phyloP scores from a whole-genome alignment of 2,113 vertebrate genomes.

The Phrynosoma platyrhinos region DNA sequence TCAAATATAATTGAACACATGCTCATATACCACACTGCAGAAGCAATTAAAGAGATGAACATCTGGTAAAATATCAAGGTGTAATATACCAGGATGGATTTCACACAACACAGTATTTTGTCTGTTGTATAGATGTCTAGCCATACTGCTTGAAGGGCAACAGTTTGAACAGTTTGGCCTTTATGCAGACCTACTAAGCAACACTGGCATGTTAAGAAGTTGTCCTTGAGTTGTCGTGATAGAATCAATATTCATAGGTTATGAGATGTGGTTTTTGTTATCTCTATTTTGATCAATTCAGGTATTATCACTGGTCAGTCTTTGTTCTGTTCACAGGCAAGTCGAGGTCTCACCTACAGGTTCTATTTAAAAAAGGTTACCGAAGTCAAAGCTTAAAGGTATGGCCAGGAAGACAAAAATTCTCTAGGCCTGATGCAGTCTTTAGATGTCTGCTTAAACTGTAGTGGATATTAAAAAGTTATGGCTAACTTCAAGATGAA shows the following conservation, averaged over 20 bases:
- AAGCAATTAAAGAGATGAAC: slow-evolving; percentile 28
- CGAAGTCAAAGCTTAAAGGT: slow-evolving; percentile 35
- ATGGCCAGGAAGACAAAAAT: slow-evolving; percentile 45
- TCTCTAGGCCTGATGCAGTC: slow-evolving; percentile 52
- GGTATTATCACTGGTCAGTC: slow-evolving; percentile 32
- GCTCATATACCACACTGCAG: not conserved
- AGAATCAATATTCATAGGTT: not conserved
- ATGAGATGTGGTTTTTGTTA: slow-evolving; percentile 33
- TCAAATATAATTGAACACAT: slow-evolving; percentile 30
- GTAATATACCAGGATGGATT: slow-evolving; percentile 2
- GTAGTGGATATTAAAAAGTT: slow-evolving; percentile 68
- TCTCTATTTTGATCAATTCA: not conserved
- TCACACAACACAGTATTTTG: not conserved
- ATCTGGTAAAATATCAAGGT: slow-evolving; percentile 13
- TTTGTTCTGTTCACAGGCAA: slow-evolving; percentile 22
- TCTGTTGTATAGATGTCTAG: not conserved
- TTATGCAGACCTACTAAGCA: slow-evolving; percentile 50
- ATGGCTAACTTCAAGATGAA: slow-evolving; percentile 74
- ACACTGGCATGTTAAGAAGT: slow-evolving; percentile 30
- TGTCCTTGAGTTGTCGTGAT: not conserved
- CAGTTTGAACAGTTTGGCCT: slow-evolving; percentile 46
- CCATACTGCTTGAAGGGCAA: slow-evolving; percentile 2
- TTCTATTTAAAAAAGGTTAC: slow-evolving; percentile 45
- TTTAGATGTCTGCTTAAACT: slow-evolving; percentile 56
- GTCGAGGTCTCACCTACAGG: slow-evolving; percentile 2